Evolutionary conservation across 2,113 vertebrate species (phyloP), one percentile per base, ranked within the genome.

Genomic region (Sinocyclocheilus rhinocerous): DNA sequence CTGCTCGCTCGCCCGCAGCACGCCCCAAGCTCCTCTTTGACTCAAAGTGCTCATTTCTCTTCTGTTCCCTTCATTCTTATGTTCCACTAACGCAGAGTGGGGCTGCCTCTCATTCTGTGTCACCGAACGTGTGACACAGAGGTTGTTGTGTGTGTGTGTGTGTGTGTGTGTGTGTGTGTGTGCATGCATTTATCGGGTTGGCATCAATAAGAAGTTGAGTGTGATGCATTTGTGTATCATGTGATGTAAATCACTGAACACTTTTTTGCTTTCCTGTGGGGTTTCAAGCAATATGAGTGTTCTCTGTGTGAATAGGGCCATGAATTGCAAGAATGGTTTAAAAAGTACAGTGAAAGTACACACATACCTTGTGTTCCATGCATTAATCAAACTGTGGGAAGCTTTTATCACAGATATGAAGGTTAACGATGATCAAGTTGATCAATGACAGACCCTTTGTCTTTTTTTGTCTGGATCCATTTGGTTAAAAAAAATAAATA

Each of bases 1-100:
- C 96, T 95, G 96, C 93, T 92, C 89, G 87, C 95, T 92, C 93
- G 96, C 97, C 97, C 97, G 95, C 95, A 97, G 97, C 96, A 96
- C 87, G 94, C 96, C 94, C 94, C 94, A 88, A 99, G 97, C 97
- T 96, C 94, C 92, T 93, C 96, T 98, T 96, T 97, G 95, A 97
- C 96, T 96, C 93, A 97, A 97, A 97, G 95, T 94, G 92, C 94
- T 96, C 96, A 95, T 97, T 96, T 96, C 95, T 94, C 95, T 95
- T 95, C 96, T 96, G 94, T 96, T 95, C 95, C 95, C 95, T 95
- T 96, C 96, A 96, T 97, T 97, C 95, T 95, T 95, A 94, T 95
- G 96, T 96, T 95, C 91, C 85, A 93, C 94, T 96, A 93, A 89
- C 70, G 26, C 83, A 76, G 83, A 87, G 78, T 61, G 73, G 83